Percentiles rank a stretch among this genome's conserved stretches.
Evolutionary conservation across 1,140 invertebrate genomes (phyloP).

Genomic region (Brachionus calyciflorus): DNA sequence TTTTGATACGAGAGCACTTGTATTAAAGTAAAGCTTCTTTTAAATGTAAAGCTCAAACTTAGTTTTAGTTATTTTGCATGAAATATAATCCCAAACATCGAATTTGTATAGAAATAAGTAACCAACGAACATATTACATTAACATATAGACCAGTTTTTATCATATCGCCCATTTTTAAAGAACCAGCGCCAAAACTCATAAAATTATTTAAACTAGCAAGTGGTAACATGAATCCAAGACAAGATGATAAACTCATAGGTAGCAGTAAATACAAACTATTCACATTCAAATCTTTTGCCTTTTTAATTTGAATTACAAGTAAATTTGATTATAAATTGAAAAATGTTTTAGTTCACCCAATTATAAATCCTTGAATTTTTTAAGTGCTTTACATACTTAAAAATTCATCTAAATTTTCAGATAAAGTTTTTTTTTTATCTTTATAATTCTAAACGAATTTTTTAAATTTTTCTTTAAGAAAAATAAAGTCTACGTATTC

Average conservation of each 20-base stretch:
- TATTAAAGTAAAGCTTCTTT: no score
- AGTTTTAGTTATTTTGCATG: no score
- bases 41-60: no score
- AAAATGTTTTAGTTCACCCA: no score
- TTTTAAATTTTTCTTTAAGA: no score
- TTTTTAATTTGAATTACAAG: neutral
- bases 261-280: neutral
- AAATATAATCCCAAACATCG: neutral
- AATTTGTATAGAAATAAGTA: constrained; percentile 24
- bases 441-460: no score
- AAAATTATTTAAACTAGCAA: constrained; percentile 30
- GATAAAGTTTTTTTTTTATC: no score
- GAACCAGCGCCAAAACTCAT: neutral
- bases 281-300: constrained; percentile 20
- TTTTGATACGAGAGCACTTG: neutral
- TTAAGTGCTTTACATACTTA: no score
- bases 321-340: neutral
- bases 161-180: constrained; percentile 28
- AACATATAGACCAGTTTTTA: neutral
- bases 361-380: no score
- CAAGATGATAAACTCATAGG: constrained; percentile 30
- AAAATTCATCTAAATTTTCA: no score
- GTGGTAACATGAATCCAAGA: constrained; percentile 18
- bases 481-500: no score
- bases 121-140: neutral